Conservation (phyloP, 2,888 invertebrate species). For the Tetramorium bicarinatum region DNA sequence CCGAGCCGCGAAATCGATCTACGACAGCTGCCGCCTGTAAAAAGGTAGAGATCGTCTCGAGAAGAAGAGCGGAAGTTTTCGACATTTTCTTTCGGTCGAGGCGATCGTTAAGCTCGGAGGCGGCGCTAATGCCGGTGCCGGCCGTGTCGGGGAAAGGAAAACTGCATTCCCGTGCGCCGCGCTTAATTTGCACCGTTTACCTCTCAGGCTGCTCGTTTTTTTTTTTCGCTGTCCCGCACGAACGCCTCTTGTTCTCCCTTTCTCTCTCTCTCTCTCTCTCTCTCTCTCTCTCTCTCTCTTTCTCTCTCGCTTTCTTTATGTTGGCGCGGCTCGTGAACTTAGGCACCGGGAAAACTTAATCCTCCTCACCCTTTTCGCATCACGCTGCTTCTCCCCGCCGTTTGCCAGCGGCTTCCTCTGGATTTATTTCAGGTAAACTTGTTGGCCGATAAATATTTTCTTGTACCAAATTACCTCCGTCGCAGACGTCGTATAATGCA, state of each 20-base stretch:
- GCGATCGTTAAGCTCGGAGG: slow-evolving; percentile 66
- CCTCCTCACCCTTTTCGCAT: slow-evolving; percentile 53
- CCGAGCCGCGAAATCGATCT: slow-evolving; percentile 35
- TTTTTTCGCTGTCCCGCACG: slow-evolving; percentile 46
- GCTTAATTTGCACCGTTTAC: slow-evolving; percentile 68
- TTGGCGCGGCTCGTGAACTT: slow-evolving; percentile 50
- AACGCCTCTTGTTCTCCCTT: slow-evolving; percentile 62
- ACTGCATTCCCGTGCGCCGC: slow-evolving; percentile 61
- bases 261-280: slow-evolving; percentile 29
- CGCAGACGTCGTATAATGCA: slow-evolving; percentile 45
- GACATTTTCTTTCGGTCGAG: slow-evolving; percentile 50
- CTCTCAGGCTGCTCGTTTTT: slow-evolving; percentile 38
- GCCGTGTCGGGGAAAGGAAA: slow-evolving; percentile 59
- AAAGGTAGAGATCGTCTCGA: slow-evolving; percentile 49
- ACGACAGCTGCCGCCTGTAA: slow-evolving; percentile 37
- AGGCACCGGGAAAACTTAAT: slow-evolving; percentile 55
- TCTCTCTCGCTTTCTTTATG: slow-evolving; percentile 40
- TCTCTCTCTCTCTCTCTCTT: slow-evolving; percentile 14
- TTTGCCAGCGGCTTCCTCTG: slow-evolving; percentile 12
- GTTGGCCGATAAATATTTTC: slow-evolving; percentile 56
- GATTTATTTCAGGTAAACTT: slow-evolving; percentile 57
- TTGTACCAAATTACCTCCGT: slow-evolving; percentile 50
- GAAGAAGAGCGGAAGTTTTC: slow-evolving; percentile 52
- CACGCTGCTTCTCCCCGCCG: slow-evolving; percentile 35
- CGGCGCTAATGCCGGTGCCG: slow-evolving; percentile 61